Evolutionary conservation across 2,888 invertebrate genomes (phyloP).

Genomic region (Dryocosmus kuriphilus): DNA sequence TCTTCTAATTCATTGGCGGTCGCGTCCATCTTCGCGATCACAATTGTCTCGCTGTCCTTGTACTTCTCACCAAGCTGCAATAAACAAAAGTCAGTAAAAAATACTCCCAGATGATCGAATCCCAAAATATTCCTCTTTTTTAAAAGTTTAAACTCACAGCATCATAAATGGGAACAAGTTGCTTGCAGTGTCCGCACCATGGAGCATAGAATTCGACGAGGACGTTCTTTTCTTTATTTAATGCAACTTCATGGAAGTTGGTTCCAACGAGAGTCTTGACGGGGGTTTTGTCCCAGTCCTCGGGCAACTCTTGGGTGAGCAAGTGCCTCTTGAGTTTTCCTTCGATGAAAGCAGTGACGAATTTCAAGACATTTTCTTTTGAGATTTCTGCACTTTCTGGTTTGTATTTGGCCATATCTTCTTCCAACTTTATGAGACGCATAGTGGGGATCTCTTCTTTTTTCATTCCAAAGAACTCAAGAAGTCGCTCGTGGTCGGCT

Average conservation of each 20-base stretch:
- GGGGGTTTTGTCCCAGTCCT: conserved; percentile 97
- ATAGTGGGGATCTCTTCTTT: conserved; percentile 94
- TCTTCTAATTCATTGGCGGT: conserved; percentile 98
- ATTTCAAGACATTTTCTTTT: conserved; percentile 85
- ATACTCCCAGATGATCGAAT: conserved; percentile 16
- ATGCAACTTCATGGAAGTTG: conserved; percentile 96
- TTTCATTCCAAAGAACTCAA: conserved; percentile 99
- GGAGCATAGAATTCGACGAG: conserved; percentile 99
- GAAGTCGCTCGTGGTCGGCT: conserved; percentile 96
- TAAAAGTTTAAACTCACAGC: conserved; percentile 68
- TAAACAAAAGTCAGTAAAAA: conserved; percentile 44
- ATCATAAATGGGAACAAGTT: conserved; percentile 97
- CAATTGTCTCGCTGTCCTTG: conserved; percentile 87
- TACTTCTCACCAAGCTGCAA: conserved; percentile 94
- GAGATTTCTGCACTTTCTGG: conserved; percentile 87
- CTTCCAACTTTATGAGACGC: conserved; percentile 95
- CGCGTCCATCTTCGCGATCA: conserved; percentile 99
- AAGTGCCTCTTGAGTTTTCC: conserved; percentile 97
- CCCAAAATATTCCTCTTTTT: background rate
- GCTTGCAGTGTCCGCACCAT: conserved; percentile 99
- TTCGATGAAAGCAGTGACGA: conserved; percentile 93
- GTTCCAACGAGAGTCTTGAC: conserved; percentile 96
- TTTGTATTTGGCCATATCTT: conserved; percentile 99
- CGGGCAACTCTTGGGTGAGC: conserved; percentile 94
- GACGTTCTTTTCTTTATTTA: conserved; percentile 92